Evolutionary conservation across 2,888 invertebrate species (phyloP).

Genomic region (Eupithecia dodoneata): DNA sequence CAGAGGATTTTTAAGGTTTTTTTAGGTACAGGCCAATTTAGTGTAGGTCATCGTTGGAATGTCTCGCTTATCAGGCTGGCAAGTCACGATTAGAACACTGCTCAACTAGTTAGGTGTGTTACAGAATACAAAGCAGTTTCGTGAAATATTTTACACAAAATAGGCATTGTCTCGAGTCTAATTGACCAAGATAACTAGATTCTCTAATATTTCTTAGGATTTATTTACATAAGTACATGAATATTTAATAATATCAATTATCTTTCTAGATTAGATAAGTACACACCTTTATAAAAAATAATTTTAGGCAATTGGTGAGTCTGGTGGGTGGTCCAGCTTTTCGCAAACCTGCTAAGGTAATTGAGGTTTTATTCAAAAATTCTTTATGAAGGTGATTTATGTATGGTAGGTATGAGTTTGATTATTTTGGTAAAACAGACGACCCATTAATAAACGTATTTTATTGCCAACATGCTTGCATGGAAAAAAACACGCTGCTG

Average conservation of each 20-base stretch:
- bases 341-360: not conserved
- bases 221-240: not conserved
- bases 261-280: not conserved
- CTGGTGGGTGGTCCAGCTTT: not conserved
- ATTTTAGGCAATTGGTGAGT: not conserved
- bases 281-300: not conserved
- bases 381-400: too few relatives aligned
- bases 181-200: not conserved
- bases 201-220: not conserved
- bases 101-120: slow-evolving; percentile 15
- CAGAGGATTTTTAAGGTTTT: slow-evolving; percentile 13
- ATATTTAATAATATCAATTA: not conserved
- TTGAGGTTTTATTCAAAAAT: not conserved
- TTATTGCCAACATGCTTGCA: not conserved
- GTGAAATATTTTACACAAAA: slow-evolving; percentile 14
- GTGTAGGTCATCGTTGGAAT: slow-evolving; percentile 25
- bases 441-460: not conserved
- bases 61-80: slow-evolving; percentile 29
- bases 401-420: too few relatives aligned
- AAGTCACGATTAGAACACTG: slow-evolving; percentile 37
- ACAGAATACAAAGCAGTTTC: slow-evolving; percentile 24
- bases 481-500: too few relatives aligned
- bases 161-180: not conserved
- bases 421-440: too few relatives aligned
- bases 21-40: slow-evolving; percentile 9